Conservation (phyloP, 23 tunicate species). For the Aplidium turbinatum region DNA sequence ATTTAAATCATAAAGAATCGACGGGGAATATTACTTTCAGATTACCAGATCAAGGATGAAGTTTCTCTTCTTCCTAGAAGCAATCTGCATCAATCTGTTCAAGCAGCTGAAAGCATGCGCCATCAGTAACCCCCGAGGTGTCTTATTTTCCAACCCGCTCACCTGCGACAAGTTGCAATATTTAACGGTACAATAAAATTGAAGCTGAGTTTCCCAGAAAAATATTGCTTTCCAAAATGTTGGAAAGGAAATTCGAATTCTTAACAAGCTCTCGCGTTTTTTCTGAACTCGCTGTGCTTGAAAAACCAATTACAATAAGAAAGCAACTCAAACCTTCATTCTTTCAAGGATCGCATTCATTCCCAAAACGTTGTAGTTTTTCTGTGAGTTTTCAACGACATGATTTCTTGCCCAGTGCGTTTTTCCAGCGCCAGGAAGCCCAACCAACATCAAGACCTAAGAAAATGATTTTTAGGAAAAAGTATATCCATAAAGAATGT, state of each 20-base stretch:
- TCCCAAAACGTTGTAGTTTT: slow-evolving; percentile 71
- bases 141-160: slow-evolving; percentile 36
- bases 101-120: slow-evolving; percentile 67
- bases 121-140: slow-evolving; percentile 38
- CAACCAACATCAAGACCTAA: slow-evolving; percentile 93
- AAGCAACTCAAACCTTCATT: slow-evolving; percentile 70
- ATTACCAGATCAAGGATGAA: slow-evolving; percentile 94
- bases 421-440: slow-evolving; percentile 91
- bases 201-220: too few species aligned
- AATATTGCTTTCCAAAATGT: too few species aligned
- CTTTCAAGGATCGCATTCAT: slow-evolving; percentile 45
- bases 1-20: too few species aligned
- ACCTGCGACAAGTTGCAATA: slow-evolving; percentile 31
- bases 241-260: too few species aligned
- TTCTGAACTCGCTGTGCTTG: too few species aligned
- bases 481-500: too few species aligned
- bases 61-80: slow-evolving; percentile 77
- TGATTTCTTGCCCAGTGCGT: slow-evolving; percentile 51
- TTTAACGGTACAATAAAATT: too few species aligned
- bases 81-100: slow-evolving; percentile 65
- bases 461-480: not conserved
- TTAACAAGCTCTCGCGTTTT: too few species aligned
- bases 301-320: too few species aligned
- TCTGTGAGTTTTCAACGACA: slow-evolving; percentile 63
- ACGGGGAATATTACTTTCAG: too few species aligned